Base-by-base conservation (phyloP, 1,140 invertebrate species). In the Pogonomyrmex californicus region DNA sequence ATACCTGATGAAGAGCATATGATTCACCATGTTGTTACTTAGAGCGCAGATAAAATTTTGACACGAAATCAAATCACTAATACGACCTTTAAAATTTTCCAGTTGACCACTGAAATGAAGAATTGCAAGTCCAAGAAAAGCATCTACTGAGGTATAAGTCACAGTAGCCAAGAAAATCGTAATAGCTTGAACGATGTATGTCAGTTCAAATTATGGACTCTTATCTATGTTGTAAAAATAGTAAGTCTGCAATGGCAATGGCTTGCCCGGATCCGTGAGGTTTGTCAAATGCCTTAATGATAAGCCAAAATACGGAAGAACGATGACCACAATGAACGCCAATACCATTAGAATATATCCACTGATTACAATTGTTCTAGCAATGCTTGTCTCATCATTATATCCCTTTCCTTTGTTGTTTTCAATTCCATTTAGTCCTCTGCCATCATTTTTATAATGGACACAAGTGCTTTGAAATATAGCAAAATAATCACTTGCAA, bases 1-100 rank as follows among this genome's bases (percentile, higher is more conserved):
- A 49, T 78, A 87, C 85, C 75, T 88, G 41, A 79, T 71, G 12
- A 88, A 65, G 1, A 65, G 75, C n/a, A 65, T 47, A 49, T 81
- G 66, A 38, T 56, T 62, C 14, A 54, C 0, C 33, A 88, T 12
- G 9, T 12, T 51, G 33, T 51, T 33, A 14, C 6, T 23, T 14
- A 87, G 47, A 36, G 6, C 1, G 1, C 10, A 14, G 7, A 73
- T 54, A 2, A 49, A 87, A 41, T 54, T 56, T 1, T 79, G 54
- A 0, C 47, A 87, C 5, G 56, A 33, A 3, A 68, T 38, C 1
- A 79, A 49, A 10, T 12, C 38, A 12, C 41, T 9, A 12, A 81
- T 17, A 23, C 49, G 87, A 2, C n/a, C 14, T 33, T 23, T 60
- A 10, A 87, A 70, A 54, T 65, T 88, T n/a, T 87, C 56, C 12